Evolutionary conservation across 2,888 invertebrate species (phyloP).

Genomic region (Hypomecis atomaria): DNA sequence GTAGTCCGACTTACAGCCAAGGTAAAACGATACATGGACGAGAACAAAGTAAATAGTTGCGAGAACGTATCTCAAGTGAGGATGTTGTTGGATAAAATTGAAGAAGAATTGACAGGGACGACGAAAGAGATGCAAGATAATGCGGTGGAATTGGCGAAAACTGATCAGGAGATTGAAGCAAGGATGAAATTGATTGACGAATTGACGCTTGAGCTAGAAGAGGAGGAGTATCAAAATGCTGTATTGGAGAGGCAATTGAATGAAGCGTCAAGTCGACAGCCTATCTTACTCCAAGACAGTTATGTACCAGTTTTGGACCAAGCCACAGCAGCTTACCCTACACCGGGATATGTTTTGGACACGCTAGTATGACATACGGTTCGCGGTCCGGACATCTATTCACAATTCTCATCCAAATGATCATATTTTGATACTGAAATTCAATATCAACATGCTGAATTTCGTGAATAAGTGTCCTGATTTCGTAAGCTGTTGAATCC

Average conservation of each 20-base stretch:
- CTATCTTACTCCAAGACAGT: slow-evolving; percentile 75
- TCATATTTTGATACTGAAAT: background rate
- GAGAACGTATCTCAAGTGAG: slow-evolving; percentile 78
- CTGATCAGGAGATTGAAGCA: slow-evolving; percentile 81
- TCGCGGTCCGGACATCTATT: background rate
- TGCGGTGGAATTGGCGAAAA: slow-evolving; percentile 75
- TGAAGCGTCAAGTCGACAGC: slow-evolving; percentile 76
- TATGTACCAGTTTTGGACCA: slow-evolving; percentile 78
- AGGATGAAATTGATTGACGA: slow-evolving; percentile 83
- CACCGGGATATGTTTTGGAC: slow-evolving; percentile 69
- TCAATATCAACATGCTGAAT: background rate
- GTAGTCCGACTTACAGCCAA: slow-evolving; percentile 88
- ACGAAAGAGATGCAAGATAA: slow-evolving; percentile 83
- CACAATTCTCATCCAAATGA: background rate
- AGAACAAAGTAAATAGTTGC: slow-evolving; percentile 79
- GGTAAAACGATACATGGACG: slow-evolving; percentile 85
- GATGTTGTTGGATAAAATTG: slow-evolving; percentile 79
- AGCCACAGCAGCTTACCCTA: slow-evolving; percentile 49
- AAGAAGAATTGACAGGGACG: slow-evolving; percentile 78
- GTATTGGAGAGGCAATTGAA: slow-evolving; percentile 77
- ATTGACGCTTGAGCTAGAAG: slow-evolving; percentile 80
- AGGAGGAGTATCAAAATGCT: slow-evolving; percentile 79
- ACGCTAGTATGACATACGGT: slow-evolving; percentile 77
- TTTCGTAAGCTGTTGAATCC: slow-evolving; percentile 1
- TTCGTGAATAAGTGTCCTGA: background rate